Conservation (phyloP, 2,113 vertebrate genomes). For the Corythornis vintsioides region DNA sequence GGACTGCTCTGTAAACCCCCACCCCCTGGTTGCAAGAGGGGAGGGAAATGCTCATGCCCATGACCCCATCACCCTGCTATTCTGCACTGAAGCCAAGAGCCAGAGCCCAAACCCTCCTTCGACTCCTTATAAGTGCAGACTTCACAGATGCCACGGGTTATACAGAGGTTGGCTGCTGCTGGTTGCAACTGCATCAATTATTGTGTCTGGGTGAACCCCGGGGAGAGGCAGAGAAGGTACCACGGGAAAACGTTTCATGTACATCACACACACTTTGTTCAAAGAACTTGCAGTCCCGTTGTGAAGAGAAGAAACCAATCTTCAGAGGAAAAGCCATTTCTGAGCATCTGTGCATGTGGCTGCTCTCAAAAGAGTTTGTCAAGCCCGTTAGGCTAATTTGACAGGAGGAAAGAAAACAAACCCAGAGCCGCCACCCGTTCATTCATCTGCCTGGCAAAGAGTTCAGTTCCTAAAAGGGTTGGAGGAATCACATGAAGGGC, state of each 20-base stretch:
- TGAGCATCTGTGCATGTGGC: not conserved
- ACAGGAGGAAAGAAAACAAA: not conserved
- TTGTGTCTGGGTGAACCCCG: rapidly evolving
- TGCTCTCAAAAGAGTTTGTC: not conserved
- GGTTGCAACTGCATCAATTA: not conserved
- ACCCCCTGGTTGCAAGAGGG: not conserved
- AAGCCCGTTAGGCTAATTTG: not conserved
- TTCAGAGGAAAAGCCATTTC: not conserved
- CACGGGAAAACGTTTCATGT: rapidly evolving
- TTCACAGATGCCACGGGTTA: not conserved
- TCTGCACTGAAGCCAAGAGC: not conserved
- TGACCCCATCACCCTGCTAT: not conserved
- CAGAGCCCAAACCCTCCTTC: not conserved
- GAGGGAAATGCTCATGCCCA: rapidly evolving
- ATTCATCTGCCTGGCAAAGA: not conserved
- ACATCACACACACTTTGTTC: rapidly evolving
- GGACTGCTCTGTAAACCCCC: not conserved
- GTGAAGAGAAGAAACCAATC: not conserved
- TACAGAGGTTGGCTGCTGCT: not conserved
- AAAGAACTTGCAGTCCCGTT: rapidly evolving
- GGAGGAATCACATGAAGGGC: not conserved
- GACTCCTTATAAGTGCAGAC: not conserved
- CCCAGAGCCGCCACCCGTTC: not conserved
- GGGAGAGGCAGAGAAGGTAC: not conserved
- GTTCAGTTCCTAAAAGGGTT: not conserved